Evolutionary conservation across 1,140 invertebrate species (phyloP).

Genomic region (Charaxes varanes): DNA sequence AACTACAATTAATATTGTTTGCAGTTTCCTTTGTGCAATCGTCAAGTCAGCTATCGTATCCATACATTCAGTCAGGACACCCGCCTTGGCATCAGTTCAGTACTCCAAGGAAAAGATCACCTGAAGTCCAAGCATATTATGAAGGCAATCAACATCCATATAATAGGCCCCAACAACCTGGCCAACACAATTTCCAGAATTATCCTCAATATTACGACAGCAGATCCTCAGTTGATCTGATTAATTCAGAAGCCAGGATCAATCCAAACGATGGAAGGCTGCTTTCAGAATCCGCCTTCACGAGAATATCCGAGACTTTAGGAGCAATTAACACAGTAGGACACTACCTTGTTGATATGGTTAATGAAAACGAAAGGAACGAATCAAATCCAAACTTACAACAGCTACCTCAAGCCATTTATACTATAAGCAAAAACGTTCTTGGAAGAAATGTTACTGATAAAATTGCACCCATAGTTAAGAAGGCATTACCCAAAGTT

Average conservation of each 20-base stretch:
- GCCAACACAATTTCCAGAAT: slow-evolving; percentile 21
- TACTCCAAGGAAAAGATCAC: slow-evolving; percentile 50
- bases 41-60: slow-evolving; percentile 36
- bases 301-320: slow-evolving; percentile 79
- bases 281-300: slow-evolving; percentile 76
- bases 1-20: no score
- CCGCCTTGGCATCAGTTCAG: slow-evolving; percentile 58
- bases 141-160: slow-evolving; percentile 20
- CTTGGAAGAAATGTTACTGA: slow-evolving; percentile 87
- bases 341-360: slow-evolving; percentile 88
- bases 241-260: slow-evolving; percentile 34
- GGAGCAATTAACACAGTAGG: slow-evolving; percentile 89
- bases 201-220: slow-evolving; percentile 38
- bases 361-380: slow-evolving; percentile 58
- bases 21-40: slow-evolving; percentile 45
- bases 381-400: slow-evolving; percentile 59
- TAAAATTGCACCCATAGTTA: slow-evolving; percentile 83
- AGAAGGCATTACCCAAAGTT: slow-evolving; percentile 76
- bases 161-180: slow-evolving; percentile 24
- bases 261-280: slow-evolving; percentile 60
- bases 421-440: slow-evolving; percentile 87
- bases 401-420: slow-evolving; percentile 79
- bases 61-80: slow-evolving; percentile 39
- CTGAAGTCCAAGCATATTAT: slow-evolving; percentile 24
- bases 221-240: slow-evolving; percentile 36